These are phyloP conservation scores for Beris chalybata DNA, from an alignment of 2,888 invertebrate genomes.

Conservation along the genomic window DNA sequence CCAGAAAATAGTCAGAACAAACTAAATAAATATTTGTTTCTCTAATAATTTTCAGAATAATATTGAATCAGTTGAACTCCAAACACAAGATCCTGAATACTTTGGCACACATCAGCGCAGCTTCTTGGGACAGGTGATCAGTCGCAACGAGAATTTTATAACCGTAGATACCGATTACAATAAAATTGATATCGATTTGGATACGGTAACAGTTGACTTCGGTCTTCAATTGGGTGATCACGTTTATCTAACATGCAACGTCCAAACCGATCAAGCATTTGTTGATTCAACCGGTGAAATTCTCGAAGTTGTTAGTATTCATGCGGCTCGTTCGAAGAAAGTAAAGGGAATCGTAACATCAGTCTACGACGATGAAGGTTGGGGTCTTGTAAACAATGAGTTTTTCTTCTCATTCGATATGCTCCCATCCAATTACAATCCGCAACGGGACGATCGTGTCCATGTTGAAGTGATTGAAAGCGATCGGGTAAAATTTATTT, in stretches of 20 bases:
- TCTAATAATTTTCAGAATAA: not conserved
- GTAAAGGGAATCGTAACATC: conserved; percentile 53
- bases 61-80: conserved; percentile 37
- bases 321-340: conserved; percentile 63
- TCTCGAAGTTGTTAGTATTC: conserved; percentile 63
- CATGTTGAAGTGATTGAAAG: conserved; percentile 73
- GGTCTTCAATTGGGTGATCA: conserved; percentile 72
- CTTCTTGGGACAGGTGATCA: conserved; percentile 45
- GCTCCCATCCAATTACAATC: conserved; percentile 59
- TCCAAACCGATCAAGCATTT: conserved; percentile 63
- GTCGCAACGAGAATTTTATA: conserved; percentile 45
- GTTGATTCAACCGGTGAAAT: conserved; percentile 60
- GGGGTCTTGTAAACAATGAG: conserved; percentile 62
- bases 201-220: conserved; percentile 65
- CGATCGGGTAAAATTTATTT: conserved; percentile 54
- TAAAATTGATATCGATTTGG: conserved; percentile 64
- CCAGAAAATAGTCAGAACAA: not conserved
- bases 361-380: conserved; percentile 57
- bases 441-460: conserved; percentile 65
- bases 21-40: not conserved
- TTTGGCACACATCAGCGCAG: conserved; percentile 49
- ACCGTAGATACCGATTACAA: conserved; percentile 59
- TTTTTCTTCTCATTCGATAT: conserved; percentile 64
- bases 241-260: conserved; percentile 64
- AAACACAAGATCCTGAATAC: conserved; percentile 43